Percentiles rank a stretch among this genome's conserved stretches.
Evolutionary conservation across 2,113 vertebrate genomes (phyloP).

Genomic region (Oxyura jamaicensis): DNA sequence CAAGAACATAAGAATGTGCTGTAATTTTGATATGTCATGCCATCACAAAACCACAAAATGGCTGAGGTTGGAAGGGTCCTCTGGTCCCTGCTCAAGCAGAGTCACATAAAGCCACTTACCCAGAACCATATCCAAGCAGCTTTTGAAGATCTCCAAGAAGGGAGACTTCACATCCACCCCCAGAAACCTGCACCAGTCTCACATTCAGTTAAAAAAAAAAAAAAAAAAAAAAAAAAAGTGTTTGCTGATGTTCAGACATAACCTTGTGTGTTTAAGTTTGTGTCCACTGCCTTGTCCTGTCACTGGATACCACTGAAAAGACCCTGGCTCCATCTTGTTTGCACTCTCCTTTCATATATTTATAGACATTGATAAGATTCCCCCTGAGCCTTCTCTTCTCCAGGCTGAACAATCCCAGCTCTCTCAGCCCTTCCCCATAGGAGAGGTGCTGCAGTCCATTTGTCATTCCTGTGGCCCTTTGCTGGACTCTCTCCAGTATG

Average conservation of each 20-base stretch:
- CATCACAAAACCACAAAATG: neutral
- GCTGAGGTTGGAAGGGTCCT: neutral
- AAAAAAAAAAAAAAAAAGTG: neutral
- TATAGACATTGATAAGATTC: neutral
- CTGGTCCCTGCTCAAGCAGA: neutral
- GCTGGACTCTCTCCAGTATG: neutral
- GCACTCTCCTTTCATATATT: accelerated
- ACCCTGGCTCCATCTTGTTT: neutral
- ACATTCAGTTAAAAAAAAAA: neutral
- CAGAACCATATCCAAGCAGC: neutral
- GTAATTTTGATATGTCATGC: neutral
- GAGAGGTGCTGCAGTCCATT: neutral
- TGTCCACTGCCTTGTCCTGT: neutral
- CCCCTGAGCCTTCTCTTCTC: neutral
- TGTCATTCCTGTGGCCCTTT: neutral
- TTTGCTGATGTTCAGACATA: neutral
- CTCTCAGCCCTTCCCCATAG: neutral
- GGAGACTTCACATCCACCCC: neutral
- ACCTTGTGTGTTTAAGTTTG: neutral
- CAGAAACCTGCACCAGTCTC: neutral
- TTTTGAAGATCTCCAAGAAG: neutral
- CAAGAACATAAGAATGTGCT: neutral
- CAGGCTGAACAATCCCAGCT: neutral
- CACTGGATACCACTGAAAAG: neutral
- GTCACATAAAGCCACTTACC: neutral